Percentiles rank a stretch among this genome's conserved stretches.
Evolutionary conservation across 1,140 invertebrate genomes (phyloP).

Genomic region (Brachionus paranguensis): DNA sequence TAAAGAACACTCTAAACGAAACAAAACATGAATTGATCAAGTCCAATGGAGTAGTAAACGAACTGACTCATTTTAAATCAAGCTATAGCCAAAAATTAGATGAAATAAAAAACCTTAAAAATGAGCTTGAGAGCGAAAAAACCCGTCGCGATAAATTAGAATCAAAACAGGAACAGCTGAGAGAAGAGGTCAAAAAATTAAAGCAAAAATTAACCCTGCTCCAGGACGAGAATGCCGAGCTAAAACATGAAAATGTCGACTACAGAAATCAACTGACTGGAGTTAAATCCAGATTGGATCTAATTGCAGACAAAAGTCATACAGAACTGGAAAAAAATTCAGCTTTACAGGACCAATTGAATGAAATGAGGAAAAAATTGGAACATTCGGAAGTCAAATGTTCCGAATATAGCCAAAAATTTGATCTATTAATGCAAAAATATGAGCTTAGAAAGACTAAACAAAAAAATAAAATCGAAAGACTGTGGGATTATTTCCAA

Average conservation of each 20-base stretch:
- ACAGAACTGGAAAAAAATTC: conserved; percentile 33
- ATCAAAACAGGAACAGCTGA: neutral
- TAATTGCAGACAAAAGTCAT: conserved; percentile 32
- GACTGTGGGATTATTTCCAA: conserved; percentile 36
- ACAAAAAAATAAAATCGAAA: conserved; percentile 39
- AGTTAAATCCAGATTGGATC: conserved; percentile 4
- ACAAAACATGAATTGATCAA: neutral
- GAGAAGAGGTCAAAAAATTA: neutral
- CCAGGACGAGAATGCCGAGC: conserved; percentile 1
- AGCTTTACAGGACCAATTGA: conserved; percentile 4
- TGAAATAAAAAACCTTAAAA: conserved; percentile 6
- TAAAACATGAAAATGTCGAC: conserved; percentile 28
- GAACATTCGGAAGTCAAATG: conserved; percentile 6
- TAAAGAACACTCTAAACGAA: neutral
- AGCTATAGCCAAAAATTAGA: neutral
- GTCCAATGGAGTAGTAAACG: neutral
- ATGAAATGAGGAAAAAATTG: conserved; percentile 4
- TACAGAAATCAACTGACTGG: neutral
- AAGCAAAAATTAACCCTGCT: neutral
- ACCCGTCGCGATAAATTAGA: neutral
- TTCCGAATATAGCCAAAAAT: conserved; percentile 34
- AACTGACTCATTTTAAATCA: conserved; percentile 18
- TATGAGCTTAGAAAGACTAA: conserved; percentile 26
- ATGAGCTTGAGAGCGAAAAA: conserved; percentile 14
- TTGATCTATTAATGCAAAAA: conserved; percentile 33